Evolutionary conservation across 2,888 invertebrate genomes (phyloP), one percentile per base, ranked within the genome.

Genomic region (Nomada fucata): DNA sequence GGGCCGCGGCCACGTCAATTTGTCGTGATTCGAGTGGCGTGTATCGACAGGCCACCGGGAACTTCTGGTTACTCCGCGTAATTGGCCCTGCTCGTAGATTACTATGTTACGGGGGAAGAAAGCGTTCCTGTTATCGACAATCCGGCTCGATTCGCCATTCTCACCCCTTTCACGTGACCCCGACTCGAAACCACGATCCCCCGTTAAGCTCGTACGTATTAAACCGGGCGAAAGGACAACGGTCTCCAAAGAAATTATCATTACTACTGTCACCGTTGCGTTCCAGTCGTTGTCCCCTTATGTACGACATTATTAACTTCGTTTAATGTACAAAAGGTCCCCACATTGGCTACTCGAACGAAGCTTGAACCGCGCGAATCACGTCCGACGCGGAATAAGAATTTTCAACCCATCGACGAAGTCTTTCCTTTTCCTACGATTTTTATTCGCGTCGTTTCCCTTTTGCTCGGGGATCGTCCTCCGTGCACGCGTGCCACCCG

Each of bases 11-110:
- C 76, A 63, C 82, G 83, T 82, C 82, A 70, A 82, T 84, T 81
- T 82, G 84, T 84, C 84, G 59, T 64, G 79, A 79, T 79, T 82
- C 70, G 50, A 77, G 71, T 71, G 70, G 80, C 71, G 79, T 76
- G 84, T 87, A 87, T 86, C 82, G 85, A 87, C 85, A 84, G 82
- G 72, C 61, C 61, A 68, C 65, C 47, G 67, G 71, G 53, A 87
- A 76, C 76, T 82, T 74, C 81, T 78, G 70, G 76, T 79, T 79
- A 81, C 77, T 76, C 63, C 74, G 73, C 77, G 82, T 84, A 87
- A 87, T 87, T 86, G 84, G 81, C 61, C 74, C 68, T 29, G 64
- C 61, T 68, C 71, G 69, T 79, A 81, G 76, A 87, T 85, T 85
- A 87, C 68, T 82, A 79, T 57, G 86, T 86, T 85, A 85, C 83